A percentile compares a stretch with the other conserved stretches of the same genome.
Evolutionary conservation across 2,888 invertebrate species (phyloP).

Genomic region (Candidula unifasciata): DNA sequence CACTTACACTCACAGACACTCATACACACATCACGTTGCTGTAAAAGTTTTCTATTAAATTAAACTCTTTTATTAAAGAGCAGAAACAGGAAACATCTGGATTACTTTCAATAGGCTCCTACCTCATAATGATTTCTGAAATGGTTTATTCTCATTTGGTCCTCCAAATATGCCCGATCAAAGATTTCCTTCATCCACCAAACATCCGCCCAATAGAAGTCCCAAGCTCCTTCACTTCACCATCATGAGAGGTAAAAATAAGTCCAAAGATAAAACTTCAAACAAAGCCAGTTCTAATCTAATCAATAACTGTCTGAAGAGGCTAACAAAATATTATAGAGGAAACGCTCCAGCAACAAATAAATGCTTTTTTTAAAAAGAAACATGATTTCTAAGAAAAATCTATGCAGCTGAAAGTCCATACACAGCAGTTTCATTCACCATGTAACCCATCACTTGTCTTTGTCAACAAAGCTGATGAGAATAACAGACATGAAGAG

Average conservation of each 20-base stretch:
- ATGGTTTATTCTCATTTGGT: slow-evolving; percentile 81
- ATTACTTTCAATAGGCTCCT: background rate
- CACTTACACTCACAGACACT: too few species aligned
- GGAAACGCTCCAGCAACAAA: background rate
- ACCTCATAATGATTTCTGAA: slow-evolving; percentile 82
- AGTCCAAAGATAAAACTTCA: background rate
- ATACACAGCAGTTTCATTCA: slow-evolving; percentile 38
- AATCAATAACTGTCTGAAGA: background rate
- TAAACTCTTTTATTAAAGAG: background rate
- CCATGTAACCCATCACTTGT: too few species aligned
- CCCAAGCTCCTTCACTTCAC: slow-evolving; percentile 78
- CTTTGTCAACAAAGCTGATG: too few species aligned
- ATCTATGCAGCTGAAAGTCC: background rate
- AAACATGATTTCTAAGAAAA: background rate
- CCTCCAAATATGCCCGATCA: slow-evolving; percentile 78
- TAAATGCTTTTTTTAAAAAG: background rate
- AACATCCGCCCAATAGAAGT: slow-evolving; percentile 82
- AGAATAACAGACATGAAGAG: too few species aligned
- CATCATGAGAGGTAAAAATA: background rate
- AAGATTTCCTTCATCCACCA: slow-evolving; percentile 80
- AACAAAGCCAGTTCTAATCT: background rate
- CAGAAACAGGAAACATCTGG: background rate
- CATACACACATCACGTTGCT: too few species aligned
- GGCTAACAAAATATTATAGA: background rate
- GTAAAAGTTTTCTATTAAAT: background rate